A percentile compares a stretch with the other conserved stretches of the same genome.
Conservation (phyloP, 2,113 vertebrate genomes). For the Propithecus coquereli region DNA sequence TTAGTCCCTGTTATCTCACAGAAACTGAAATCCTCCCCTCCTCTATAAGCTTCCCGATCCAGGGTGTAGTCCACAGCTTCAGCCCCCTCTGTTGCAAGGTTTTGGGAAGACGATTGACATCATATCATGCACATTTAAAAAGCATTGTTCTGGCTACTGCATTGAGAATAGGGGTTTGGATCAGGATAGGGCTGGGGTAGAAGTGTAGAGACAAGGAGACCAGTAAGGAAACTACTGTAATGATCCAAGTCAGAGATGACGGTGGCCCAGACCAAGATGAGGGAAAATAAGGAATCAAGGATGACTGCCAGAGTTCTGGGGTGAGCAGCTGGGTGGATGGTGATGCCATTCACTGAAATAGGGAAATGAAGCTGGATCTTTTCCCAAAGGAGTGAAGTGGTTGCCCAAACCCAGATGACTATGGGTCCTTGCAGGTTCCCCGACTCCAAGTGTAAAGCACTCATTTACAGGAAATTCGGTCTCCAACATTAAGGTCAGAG, state of each 20-base stretch:
- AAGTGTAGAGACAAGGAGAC: not conserved
- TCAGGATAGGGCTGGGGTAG: not conserved
- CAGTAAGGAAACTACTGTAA: not conserved
- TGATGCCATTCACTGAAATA: not conserved
- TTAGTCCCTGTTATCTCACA: not conserved
- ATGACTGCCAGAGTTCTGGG: not conserved
- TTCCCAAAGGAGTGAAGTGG: not conserved
- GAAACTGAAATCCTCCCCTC: not conserved
- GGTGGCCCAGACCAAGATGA: not conserved
- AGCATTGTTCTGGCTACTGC: not conserved
- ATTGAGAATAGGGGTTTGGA: not conserved
- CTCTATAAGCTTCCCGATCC: not conserved
- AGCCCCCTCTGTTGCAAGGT: not conserved
- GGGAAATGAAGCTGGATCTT: not conserved
- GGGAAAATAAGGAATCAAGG: not conserved
- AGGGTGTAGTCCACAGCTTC: not conserved
- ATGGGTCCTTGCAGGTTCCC: not conserved
- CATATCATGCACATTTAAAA: not conserved
- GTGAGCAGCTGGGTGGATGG: not conserved
- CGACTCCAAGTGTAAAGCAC: not conserved
- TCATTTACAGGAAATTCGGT: not conserved
- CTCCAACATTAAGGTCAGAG: not conserved
- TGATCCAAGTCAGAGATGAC: not conserved
- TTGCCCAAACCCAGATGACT: not conserved
- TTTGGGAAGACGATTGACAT: not conserved